phyloP scores from a whole-genome alignment of 1,140 invertebrate species.

The Sminthurides bifidus region DNA sequence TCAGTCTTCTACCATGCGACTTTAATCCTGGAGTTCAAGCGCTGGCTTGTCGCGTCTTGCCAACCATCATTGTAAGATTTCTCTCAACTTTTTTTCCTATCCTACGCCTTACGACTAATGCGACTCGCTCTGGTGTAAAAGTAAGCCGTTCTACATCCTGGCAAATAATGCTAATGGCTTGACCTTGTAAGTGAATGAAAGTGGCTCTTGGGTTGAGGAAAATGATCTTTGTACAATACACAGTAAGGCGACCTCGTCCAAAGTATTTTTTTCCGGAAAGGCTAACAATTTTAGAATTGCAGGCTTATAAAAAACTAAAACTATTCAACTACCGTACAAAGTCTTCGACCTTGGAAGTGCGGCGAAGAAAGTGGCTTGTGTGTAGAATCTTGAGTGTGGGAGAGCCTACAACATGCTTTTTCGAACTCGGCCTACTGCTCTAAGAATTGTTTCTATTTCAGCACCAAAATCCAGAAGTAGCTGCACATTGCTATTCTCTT shows the following conservation, averaged over 20 bases:
- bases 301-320: neutral
- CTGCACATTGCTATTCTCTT: constrained; percentile 3
- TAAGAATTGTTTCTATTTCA: neutral
- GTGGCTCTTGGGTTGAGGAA: too few relatives aligned
- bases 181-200: too few relatives aligned
- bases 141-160: neutral
- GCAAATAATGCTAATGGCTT: too few relatives aligned
- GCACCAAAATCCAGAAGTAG: constrained; percentile 12
- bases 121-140: neutral
- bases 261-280: neutral
- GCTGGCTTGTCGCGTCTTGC: constrained; percentile 16
- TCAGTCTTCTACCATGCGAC: constrained; percentile 23
- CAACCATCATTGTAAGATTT: constrained; percentile 11
- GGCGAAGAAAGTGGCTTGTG: neutral
- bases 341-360: neutral
- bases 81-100: neutral
- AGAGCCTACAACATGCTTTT: neutral
- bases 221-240: too few relatives aligned
- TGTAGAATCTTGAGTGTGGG: neutral
- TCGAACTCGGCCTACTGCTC: neutral
- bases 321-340: neutral
- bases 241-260: neutral
- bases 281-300: neutral
- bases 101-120: neutral
- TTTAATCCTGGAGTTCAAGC: constrained; percentile 23